These are phyloP conservation scores for Ahaetulla prasina DNA, from an alignment of 2,113 vertebrate genomes.

Conservation along the genomic window DNA sequence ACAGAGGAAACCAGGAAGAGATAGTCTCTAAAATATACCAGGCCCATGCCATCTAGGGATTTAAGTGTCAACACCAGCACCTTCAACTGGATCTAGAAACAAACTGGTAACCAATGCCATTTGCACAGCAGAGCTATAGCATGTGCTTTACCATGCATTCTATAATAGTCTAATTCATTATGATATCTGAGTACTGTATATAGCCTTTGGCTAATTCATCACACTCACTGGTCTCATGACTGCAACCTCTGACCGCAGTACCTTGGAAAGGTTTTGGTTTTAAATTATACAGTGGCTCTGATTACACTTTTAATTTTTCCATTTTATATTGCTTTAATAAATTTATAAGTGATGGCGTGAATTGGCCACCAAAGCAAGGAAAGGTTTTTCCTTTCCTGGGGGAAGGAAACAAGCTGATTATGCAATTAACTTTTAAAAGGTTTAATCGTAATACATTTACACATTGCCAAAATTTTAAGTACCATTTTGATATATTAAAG, in stretches of 20 bases:
- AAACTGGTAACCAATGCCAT: background rate
- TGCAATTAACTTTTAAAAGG: background rate
- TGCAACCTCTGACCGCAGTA: background rate
- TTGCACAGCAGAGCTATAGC: background rate
- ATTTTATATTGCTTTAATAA: background rate
- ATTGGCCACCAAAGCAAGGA: background rate
- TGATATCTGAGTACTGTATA: background rate
- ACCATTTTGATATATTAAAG: background rate
- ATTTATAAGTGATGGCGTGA: background rate
- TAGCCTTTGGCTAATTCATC: background rate
- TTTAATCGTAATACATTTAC: background rate
- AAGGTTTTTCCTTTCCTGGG: background rate
- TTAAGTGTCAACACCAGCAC: background rate
- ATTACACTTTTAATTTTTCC: background rate
- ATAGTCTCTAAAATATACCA: background rate
- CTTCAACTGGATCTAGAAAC: background rate
- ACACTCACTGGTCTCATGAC: background rate
- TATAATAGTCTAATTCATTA: background rate
- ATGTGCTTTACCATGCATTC: background rate
- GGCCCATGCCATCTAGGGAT: background rate
- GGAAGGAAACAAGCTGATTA: background rate
- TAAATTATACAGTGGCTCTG: background rate
- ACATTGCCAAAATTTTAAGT: background rate
- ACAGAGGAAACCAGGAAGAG: background rate
- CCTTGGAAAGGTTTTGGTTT: background rate